Percentiles rank a stretch among this genome's conserved stretches.
Conservation (phyloP, 2,113 vertebrate species). For the Siphamia tubifer region DNA sequence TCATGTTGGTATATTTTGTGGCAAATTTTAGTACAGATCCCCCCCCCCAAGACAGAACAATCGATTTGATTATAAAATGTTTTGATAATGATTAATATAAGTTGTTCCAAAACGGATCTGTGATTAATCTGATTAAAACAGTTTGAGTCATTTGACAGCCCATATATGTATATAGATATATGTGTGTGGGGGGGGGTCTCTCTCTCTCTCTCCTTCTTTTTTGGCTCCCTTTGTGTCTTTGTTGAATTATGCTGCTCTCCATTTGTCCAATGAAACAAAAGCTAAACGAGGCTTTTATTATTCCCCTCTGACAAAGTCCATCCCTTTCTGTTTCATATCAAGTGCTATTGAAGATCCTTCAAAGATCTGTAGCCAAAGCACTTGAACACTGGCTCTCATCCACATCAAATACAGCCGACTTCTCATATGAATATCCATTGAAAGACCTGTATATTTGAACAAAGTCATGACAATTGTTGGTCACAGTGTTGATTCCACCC, state of each 20-base stretch:
- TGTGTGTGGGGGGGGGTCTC: too few species aligned
- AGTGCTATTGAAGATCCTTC: not conserved
- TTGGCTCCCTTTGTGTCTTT: not conserved
- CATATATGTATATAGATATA: too few species aligned
- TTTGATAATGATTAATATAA: too few species aligned
- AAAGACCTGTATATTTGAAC: not conserved
- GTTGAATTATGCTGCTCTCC: not conserved
- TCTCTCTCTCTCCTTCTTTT: too few species aligned
- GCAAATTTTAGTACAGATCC: too few species aligned
- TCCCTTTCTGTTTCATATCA: not conserved
- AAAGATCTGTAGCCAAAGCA: not conserved
- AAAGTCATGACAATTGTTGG: not conserved
- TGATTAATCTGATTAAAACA: too few species aligned
- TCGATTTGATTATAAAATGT: too few species aligned
- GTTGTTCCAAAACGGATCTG: too few species aligned
- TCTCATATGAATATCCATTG: not conserved
- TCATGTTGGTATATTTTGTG: too few species aligned
- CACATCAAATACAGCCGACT: conserved; percentile 15
- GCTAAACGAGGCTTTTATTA: not conserved
- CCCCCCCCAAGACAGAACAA: too few species aligned
- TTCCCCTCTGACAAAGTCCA: not conserved
- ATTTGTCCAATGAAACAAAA: not conserved
- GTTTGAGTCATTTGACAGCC: too few species aligned
- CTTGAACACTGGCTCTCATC: not conserved
- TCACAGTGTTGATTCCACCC: not conserved